Evolutionary conservation across 2,797 vertebrate genomes (phyloP), one percentile per base, ranked within the genome.

Genomic region (Luscinia luscinia): DNA sequence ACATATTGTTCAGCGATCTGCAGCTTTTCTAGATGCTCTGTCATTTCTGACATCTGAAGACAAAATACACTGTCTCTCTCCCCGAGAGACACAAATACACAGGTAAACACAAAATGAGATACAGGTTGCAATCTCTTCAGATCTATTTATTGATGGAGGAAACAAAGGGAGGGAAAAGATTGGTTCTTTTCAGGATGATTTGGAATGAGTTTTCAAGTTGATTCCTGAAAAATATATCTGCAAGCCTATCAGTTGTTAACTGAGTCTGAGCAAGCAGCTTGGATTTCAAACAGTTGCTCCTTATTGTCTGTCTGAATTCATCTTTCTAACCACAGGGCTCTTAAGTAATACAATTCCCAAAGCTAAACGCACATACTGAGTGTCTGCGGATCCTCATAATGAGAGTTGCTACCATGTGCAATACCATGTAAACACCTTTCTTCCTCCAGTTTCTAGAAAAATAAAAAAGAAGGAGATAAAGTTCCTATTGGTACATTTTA

Each of bases 371-470:
- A 83, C 90, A 92, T 54, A 93, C 90, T 88, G 84, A 93, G 84
- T 51, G 91, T 87, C 95, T 94, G 89, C 89, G 94, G 88, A 94
- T 76, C 84, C 91, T 94, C 90, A 77, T 91, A 92, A 95, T 68
- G 79, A 96, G 87, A 92, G 87, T 76, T 94, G 82, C 69, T 84
- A 82, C 82, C 88, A 95, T 54, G 90, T 94, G 89, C 82, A 93
- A 61, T 80, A 75, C 80, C 96, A 74, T 94, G 95, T 97, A 97
- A 97, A 96, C 96, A 92, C 96, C 93, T 95, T 94, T 95, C 96
- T 96, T 96, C 85, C 93, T 95, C 92, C 82, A n/a, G 92, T 97
- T 96, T 93, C 93, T 97, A 90, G 95, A 96, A 97, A 97, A 97
- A 97, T 84, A 96, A 73, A 83, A 94, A 64, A 82, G 89, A 95